phyloP scores from a whole-genome alignment of 2,888 invertebrate species.

The Synergus umbraculus region DNA sequence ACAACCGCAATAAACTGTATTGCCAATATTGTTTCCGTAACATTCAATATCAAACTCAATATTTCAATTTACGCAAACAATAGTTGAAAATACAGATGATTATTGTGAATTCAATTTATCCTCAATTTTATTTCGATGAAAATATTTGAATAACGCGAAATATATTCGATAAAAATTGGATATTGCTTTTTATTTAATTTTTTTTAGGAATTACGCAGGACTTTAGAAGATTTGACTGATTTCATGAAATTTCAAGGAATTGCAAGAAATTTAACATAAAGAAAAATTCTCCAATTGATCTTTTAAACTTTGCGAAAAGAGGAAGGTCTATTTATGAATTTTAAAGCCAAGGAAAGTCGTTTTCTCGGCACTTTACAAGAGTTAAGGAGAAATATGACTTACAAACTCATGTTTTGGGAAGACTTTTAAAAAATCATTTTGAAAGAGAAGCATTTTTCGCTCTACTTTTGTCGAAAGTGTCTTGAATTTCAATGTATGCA shows the following conservation, averaged over 20 bases:
- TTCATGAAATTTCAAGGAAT: too few species aligned
- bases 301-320: background rate
- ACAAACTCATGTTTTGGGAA: background rate
- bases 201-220: too few species aligned
- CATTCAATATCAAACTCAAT: background rate
- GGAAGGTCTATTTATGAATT: background rate
- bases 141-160: too few species aligned
- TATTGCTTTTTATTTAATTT: too few species aligned
- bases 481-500: constrained; percentile 35
- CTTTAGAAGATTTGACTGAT: too few species aligned
- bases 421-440: constrained; percentile 7
- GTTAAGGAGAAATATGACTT: background rate
- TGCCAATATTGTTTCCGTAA: background rate
- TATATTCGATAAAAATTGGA: too few species aligned
- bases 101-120: too few species aligned
- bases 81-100: background rate
- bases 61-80: background rate
- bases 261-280: too few species aligned
- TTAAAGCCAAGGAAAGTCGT: background rate
- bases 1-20: background rate
- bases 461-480: constrained; percentile 10
- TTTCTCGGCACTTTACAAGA: background rate
- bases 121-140: background rate
- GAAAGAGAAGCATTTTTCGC: constrained; percentile 20
- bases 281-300: background rate